A percentile compares a stretch with the other conserved stretches of the same genome.
Conservation (phyloP, 1,140 invertebrate species). For the Ceratina australensis region DNA sequence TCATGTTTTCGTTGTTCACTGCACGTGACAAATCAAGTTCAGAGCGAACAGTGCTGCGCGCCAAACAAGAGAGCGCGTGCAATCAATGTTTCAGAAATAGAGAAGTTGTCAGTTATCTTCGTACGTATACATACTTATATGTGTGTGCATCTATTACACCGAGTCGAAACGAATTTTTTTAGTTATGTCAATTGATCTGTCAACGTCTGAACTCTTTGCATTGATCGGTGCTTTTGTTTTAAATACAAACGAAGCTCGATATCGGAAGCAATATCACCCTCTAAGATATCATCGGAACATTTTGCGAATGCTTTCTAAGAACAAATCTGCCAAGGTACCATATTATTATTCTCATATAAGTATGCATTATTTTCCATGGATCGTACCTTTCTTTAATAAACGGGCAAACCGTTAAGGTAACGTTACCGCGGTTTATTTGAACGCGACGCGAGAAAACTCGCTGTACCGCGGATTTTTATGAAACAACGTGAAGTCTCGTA, state of each 20-base stretch:
- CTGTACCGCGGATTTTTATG: constrained; percentile 35
- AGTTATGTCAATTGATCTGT: background rate
- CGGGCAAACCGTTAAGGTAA: background rate
- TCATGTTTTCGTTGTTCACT: constrained; percentile 7
- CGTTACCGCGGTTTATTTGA: constrained; percentile 42
- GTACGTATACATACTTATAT: background rate
- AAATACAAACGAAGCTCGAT: too few relatives aligned
- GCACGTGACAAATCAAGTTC: constrained; percentile 29
- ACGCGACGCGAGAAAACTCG: constrained; percentile 42
- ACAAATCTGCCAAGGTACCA: background rate
- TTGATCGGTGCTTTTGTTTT: too few relatives aligned
- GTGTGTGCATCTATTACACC: background rate
- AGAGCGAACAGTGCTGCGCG: constrained; percentile 18
- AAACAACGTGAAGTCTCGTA: background rate
- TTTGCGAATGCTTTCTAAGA: background rate
- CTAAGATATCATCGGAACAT: background rate
- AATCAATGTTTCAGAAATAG: constrained; percentile 42
- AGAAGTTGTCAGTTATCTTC: constrained; percentile 5
- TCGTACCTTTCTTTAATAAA: constrained; percentile 22
- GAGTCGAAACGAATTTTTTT: background rate
- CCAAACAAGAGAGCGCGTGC: constrained; percentile 30
- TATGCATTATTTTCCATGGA: background rate
- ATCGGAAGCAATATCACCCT: background rate
- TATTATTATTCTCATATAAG: background rate
- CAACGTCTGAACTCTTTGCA: background rate